These are phyloP conservation scores for Dichetophora obliterata DNA, from an alignment of 2,888 invertebrate genomes.

Conservation along the genomic window DNA sequence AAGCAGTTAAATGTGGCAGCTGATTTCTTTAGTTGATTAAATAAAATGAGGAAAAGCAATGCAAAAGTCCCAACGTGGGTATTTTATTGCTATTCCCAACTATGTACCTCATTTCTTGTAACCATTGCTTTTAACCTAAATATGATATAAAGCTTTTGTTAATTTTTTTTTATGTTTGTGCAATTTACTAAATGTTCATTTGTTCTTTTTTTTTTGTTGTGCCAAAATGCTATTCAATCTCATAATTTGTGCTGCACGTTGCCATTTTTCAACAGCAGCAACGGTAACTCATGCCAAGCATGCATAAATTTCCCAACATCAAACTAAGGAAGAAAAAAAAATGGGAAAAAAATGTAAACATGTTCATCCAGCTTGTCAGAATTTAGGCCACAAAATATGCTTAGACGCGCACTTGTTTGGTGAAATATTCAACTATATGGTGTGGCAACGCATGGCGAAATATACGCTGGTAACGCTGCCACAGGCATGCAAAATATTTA, in stretches of 20 bases:
- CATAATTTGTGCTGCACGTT: not conserved
- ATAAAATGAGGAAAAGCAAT: no score
- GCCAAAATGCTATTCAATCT: not conserved
- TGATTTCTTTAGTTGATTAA: no score
- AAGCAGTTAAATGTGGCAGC: no score
- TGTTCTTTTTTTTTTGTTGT: not conserved
- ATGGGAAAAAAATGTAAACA: conserved; percentile 32
- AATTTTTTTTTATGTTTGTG: no score
- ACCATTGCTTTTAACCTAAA: no score
- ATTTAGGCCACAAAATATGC: conserved; percentile 60
- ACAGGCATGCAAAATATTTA: no score
- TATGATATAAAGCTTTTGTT: no score
- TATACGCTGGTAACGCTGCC: conserved; percentile 1
- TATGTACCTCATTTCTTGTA: no score
- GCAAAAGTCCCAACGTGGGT: no score
- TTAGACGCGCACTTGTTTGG: conserved; percentile 28
- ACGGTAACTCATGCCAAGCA: not conserved
- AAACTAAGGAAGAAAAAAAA: not conserved
- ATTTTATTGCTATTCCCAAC: no score
- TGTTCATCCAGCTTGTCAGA: conserved; percentile 49
- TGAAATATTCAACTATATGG: not conserved
- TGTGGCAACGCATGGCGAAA: conserved; percentile 7
- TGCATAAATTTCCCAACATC: conserved; percentile 31
- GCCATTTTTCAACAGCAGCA: not conserved
- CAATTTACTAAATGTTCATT: not conserved